phyloP scores from a whole-genome alignment of 2,888 invertebrate species.

The Melanophora roralis region DNA sequence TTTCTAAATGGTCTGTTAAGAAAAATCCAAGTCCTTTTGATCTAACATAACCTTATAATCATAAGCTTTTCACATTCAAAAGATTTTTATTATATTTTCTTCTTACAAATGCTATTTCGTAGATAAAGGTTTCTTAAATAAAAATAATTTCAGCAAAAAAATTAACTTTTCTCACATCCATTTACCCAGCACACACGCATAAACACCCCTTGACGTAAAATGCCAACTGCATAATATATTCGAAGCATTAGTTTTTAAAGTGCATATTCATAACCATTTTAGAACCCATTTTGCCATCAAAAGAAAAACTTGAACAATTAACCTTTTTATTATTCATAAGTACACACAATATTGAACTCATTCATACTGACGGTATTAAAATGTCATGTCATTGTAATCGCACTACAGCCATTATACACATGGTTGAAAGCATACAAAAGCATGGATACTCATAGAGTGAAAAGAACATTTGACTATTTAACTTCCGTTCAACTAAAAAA shows the following conservation, averaged over 20 bases:
- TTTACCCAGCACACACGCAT: too few species aligned
- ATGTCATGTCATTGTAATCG: slow-evolving; percentile 13
- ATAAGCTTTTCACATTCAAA: too few species aligned
- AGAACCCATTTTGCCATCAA: background rate
- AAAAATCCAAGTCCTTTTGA: too few species aligned
- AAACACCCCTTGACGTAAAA: background rate
- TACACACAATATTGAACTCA: slow-evolving; percentile 33
- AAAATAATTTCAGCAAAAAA: too few species aligned
- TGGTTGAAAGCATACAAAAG: background rate
- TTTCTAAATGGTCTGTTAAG: too few species aligned
- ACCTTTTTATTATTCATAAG: slow-evolving; percentile 39
- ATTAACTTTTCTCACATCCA: too few species aligned
- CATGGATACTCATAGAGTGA: background rate
- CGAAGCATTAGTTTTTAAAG: background rate
- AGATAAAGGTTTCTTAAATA: too few species aligned
- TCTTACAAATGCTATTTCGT: too few species aligned
- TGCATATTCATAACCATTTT: slow-evolving; percentile 3
- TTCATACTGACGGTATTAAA: slow-evolving; percentile 6
- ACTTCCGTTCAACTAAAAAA: slow-evolving; percentile 43
- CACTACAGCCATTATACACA: slow-evolving; percentile 5
- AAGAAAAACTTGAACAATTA: slow-evolving; percentile 33
- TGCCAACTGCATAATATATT: background rate
- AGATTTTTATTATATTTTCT: too few species aligned
- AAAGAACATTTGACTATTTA: slow-evolving; percentile 38
- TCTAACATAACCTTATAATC: too few species aligned